Percentiles rank a stretch among this genome's conserved stretches.
These are phyloP conservation scores for Pseudorhombus dupliciocellatus DNA, from an alignment of 2,113 vertebrate species.

Conservation along the genomic window DNA sequence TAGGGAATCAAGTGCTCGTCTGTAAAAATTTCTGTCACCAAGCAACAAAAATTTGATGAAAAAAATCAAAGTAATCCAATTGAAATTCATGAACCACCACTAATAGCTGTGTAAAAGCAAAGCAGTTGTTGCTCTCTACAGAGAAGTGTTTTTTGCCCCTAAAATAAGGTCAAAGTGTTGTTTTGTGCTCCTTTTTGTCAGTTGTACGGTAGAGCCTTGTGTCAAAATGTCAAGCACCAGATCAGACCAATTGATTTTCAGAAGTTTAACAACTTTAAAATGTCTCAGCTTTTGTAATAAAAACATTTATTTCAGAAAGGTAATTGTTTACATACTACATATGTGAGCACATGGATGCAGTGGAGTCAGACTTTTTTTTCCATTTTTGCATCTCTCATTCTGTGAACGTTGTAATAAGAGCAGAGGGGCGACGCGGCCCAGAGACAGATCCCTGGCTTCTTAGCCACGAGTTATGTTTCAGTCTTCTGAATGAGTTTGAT, in stretches of 20 bases:
- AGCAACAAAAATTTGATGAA: conserved; percentile 6
- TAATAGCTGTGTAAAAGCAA: conserved; percentile 20
- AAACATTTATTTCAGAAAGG: conserved; percentile 85
- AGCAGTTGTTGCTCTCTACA: neutral
- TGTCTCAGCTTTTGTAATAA: conserved; percentile 80
- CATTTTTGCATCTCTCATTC: conserved; percentile 66
- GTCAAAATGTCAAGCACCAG: conserved; percentile 57
- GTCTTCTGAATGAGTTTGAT: conserved; percentile 68
- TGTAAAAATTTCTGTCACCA: conserved; percentile 1
- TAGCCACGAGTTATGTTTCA: conserved; percentile 59
- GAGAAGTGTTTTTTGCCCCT: neutral
- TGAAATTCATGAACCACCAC: neutral
- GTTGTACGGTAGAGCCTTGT: conserved; percentile 15
- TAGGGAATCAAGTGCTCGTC: conserved; percentile 17
- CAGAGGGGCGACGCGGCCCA: conserved; percentile 64
- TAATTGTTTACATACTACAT: conserved; percentile 84
- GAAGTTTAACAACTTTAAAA: conserved; percentile 72
- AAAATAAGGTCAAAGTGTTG: conserved; percentile 10
- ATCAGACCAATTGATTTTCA: conserved; percentile 59
- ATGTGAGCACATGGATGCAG: conserved; percentile 77
- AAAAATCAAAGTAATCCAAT: conserved; percentile 14
- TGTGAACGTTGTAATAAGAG: conserved; percentile 68
- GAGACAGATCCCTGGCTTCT: conserved; percentile 57
- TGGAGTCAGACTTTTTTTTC: conserved; percentile 67
- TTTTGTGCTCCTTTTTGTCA: conserved; percentile 33